Conservation (phyloP, 2,888 invertebrate species). For the Eilema depressum region DNA sequence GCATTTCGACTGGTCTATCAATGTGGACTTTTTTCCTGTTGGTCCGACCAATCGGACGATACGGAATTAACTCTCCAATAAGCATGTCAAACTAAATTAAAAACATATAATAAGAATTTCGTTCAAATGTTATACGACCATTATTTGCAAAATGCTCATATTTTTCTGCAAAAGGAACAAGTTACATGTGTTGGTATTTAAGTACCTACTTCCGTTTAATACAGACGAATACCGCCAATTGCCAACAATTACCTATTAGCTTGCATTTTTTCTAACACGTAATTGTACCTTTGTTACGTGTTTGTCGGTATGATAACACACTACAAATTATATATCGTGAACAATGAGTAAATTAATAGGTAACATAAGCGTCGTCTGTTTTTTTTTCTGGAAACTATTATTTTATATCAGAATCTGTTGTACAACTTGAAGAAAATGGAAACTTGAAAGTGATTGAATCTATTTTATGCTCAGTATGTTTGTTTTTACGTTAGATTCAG, state of each 20-base stretch:
- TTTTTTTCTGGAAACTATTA: too few species aligned
- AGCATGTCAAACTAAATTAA: too few species aligned
- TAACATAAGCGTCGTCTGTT: neutral
- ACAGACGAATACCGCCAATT: slow-evolving; percentile 54
- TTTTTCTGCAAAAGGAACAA: slow-evolving; percentile 5
- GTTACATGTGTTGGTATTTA: slow-evolving; percentile 30
- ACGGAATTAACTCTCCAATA: too few species aligned
- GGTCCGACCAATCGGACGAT: too few species aligned
- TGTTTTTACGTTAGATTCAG: too few species aligned
- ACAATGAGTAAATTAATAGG: neutral
- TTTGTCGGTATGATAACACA: slow-evolving; percentile 24
- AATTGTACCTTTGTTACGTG: slow-evolving; percentile 26
- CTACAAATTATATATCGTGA: slow-evolving; percentile 10
- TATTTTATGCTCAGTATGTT: too few species aligned
- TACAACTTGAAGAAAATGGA: too few species aligned
- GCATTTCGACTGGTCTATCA: too few species aligned
- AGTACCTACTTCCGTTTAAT: slow-evolving; percentile 50
- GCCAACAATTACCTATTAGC: slow-evolving; percentile 61
- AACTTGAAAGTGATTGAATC: too few species aligned
- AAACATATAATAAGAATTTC: neutral
- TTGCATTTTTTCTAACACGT: slow-evolving; percentile 68
- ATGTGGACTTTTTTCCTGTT: too few species aligned
- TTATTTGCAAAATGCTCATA: slow-evolving; percentile 3
- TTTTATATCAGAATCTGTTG: neutral
- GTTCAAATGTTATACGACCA: neutral